A percentile compares a stretch with the other conserved stretches of the same genome.
These are phyloP conservation scores for Heliconius hermathena DNA, from an alignment of 1,140 invertebrate genomes.

Conservation along the genomic window DNA sequence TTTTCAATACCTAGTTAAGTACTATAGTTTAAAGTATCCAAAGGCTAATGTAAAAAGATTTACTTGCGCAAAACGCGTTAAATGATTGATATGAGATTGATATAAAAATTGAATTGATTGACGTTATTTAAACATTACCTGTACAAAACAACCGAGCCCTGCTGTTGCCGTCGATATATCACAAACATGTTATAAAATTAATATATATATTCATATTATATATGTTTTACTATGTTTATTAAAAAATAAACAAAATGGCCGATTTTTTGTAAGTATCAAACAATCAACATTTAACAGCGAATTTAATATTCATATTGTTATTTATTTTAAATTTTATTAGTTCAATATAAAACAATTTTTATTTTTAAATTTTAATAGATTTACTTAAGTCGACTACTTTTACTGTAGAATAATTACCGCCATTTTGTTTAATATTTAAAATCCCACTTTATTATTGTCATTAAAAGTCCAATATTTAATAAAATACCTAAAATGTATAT, in stretches of 20 bases:
- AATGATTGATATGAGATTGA: constrained; percentile 78
- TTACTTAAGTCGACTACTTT: no score
- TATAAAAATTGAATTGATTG: constrained; percentile 73
- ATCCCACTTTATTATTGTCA: background rate
- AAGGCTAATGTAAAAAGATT: constrained; percentile 54
- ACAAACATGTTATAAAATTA: background rate
- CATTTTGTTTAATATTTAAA: background rate
- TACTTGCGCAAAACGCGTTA: constrained; percentile 53
- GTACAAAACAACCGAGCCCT: constrained; percentile 62
- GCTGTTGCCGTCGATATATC: constrained; percentile 17
- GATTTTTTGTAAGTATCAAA: background rate
- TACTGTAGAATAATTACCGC: background rate
- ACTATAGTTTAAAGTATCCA: constrained; percentile 19
- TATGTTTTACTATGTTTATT: background rate
- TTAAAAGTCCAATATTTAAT: background rate
- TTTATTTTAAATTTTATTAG: no score
- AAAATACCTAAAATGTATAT: constrained; percentile 7
- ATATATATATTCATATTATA: background rate
- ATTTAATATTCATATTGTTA: no score
- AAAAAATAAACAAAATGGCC: background rate
- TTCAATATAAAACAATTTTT: no score
- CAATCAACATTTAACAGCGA: background rate
- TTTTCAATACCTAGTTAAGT: background rate
- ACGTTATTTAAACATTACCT: constrained; percentile 63
- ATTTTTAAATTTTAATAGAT: no score